These are phyloP conservation scores for Antidorcas marsupialis DNA, from an alignment of 2,113 vertebrate species.

Conservation along the genomic window DNA sequence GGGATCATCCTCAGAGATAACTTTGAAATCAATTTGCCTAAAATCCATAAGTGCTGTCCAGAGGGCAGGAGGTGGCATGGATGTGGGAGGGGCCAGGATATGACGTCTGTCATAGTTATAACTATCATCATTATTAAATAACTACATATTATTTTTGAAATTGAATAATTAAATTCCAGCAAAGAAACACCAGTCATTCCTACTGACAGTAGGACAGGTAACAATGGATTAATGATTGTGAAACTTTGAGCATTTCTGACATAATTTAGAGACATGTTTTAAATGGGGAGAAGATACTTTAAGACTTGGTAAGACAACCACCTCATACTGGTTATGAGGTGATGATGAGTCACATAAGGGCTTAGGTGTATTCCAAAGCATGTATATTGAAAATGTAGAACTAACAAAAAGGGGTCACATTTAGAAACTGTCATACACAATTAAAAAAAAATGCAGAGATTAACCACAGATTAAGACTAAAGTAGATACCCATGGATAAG, in stretches of 20 bases:
- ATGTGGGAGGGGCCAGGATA: no score
- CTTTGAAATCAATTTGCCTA: rapidly evolving
- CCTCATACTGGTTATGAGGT: not conserved
- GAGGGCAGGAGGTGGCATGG: not conserved
- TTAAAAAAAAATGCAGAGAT: not conserved
- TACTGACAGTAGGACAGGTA: not conserved
- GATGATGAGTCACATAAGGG: rapidly evolving
- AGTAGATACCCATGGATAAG: not conserved
- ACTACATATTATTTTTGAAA: not conserved
- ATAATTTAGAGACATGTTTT: not conserved
- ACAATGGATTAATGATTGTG: not conserved
- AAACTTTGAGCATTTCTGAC: not conserved
- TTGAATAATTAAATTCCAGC: not conserved
- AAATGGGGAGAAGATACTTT: not conserved
- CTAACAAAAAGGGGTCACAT: not conserved
- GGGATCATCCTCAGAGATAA: not conserved
- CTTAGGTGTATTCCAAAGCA: not conserved
- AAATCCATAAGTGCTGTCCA: no score
- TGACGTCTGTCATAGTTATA: not conserved
- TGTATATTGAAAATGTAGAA: not conserved
- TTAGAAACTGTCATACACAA: not conserved
- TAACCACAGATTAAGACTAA: not conserved
- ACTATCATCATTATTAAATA: not conserved
- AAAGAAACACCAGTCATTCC: not conserved
- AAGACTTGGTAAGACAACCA: not conserved